Base-by-base conservation (phyloP, 2,888 invertebrate genomes). In the Oscheius sp. region DNA sequence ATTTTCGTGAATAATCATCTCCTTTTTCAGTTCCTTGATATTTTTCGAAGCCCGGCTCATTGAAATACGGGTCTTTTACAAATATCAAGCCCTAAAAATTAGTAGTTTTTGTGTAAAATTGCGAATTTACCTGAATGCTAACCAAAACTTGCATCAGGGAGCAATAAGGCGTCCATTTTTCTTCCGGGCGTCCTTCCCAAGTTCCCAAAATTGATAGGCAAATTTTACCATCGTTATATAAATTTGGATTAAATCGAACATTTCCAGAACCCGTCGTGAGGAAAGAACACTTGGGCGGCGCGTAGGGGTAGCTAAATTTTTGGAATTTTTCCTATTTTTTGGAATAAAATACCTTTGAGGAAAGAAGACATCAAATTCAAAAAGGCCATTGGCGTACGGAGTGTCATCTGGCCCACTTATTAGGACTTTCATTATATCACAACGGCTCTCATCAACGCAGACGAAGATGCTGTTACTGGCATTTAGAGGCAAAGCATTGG, bases 191-290 rank as follows among this genome's bases (percentile, higher is more conserved):
- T 7, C 88, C 88, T 66, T 88, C 88, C 88, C 88, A 88, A 2
- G 88, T 88, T 13, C 87, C 87, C 55, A 88, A 74, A 58, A 88
- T 86, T 9, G 84, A 85, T 13, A 88, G 76, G 66, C 88, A 88
- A 53, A 85, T 84, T 70, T 92, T 92, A 46, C 92, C 92, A 87
- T 91, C 91, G 82, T 90, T 91, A 87, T 92, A 92, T 9, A 92
- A 85, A 86, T 92, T 92, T 27, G 92, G 92, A 86, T 92, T 92
- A 88, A 92, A 92, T 56, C 92, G 88, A 29, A 92, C 92, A 73
- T 88, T 89, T 16, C 91, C 91, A 52, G 89, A 90, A 46, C 91
- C 92, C 2, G 92, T 92, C 0, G 92, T 92, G 89, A 92, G 90
- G 56, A 92, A 89, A 76, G 91, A 90, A 2, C 92, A 92, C 80